phyloP scores from a whole-genome alignment of 1,140 invertebrate species.

The Aphaenogaster rudis region DNA sequence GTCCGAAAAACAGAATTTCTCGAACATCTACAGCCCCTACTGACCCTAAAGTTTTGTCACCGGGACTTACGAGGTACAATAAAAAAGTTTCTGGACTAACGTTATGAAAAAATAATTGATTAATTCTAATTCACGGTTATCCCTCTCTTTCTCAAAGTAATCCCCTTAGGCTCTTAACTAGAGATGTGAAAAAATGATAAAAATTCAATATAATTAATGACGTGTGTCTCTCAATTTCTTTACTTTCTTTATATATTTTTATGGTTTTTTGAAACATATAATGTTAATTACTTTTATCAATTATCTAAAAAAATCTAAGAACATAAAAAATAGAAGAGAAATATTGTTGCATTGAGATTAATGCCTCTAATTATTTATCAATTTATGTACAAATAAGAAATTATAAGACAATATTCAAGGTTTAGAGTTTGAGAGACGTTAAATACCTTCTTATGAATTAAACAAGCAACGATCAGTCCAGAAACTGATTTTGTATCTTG shows the following conservation, averaged over 20 bases:
- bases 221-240: neutral
- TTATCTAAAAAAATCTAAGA: neutral
- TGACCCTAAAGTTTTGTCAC: neutral
- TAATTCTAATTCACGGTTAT: conserved; percentile 23
- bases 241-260: neutral
- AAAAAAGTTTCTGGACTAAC: conserved; percentile 25
- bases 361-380: neutral
- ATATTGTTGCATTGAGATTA: conserved; percentile 1
- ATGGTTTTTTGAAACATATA: neutral
- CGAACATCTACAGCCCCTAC: neutral
- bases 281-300: neutral
- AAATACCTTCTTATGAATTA: neutral
- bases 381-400: neutral
- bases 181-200: neutral
- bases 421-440: neutral
- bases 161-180: neutral
- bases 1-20: conserved; percentile 15
- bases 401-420: neutral
- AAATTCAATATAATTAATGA: neutral
- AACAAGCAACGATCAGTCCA: neutral
- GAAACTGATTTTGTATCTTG: neutral
- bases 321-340: conserved; percentile 1
- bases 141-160: neutral
- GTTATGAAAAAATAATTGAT: conserved; percentile 4
- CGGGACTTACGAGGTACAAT: neutral